Evolutionary conservation across 2,113 vertebrate genomes (phyloP).

Genomic region (Pelecanus crispus): DNA sequence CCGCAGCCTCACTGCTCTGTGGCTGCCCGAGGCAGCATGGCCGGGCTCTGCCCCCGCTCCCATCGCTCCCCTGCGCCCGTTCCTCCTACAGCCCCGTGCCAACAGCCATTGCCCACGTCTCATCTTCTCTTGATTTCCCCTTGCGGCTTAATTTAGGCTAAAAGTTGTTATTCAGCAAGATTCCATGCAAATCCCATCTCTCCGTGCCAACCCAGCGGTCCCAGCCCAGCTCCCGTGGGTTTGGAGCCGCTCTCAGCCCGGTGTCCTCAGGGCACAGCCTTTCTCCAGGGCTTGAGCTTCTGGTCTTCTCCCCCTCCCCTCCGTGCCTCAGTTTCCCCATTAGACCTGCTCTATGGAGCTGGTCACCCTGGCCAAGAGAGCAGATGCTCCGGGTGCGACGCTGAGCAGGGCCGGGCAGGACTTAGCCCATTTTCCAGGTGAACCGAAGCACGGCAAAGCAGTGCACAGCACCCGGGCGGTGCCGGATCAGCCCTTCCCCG

Average conservation of each 20-base stretch:
- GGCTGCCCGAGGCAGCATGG: background rate
- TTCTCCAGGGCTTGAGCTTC: background rate
- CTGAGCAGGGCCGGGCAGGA: background rate
- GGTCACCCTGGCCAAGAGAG: background rate
- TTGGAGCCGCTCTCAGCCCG: background rate
- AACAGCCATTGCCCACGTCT: fast-evolving
- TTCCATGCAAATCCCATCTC: background rate
- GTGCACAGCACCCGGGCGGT: fast-evolving
- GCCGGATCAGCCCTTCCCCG: background rate
- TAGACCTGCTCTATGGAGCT: background rate
- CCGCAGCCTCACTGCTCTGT: fast-evolving
- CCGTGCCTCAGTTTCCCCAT: background rate
- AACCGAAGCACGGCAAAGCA: background rate
- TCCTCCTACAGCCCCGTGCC: background rate
- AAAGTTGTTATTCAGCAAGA: too few relatives aligned
- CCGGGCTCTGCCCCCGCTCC: background rate
- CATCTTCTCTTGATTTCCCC: background rate
- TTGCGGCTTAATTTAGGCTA: background rate
- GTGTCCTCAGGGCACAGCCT: background rate
- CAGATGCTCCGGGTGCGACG: fast-evolving
- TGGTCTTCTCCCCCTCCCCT: background rate
- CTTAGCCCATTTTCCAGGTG: background rate
- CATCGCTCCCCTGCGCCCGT: fast-evolving
- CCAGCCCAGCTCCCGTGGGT: fast-evolving
- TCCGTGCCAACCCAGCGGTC: background rate